These are phyloP conservation scores for Rhineura floridana DNA, from an alignment of 2,113 vertebrate genomes.

Conservation along the genomic window DNA sequence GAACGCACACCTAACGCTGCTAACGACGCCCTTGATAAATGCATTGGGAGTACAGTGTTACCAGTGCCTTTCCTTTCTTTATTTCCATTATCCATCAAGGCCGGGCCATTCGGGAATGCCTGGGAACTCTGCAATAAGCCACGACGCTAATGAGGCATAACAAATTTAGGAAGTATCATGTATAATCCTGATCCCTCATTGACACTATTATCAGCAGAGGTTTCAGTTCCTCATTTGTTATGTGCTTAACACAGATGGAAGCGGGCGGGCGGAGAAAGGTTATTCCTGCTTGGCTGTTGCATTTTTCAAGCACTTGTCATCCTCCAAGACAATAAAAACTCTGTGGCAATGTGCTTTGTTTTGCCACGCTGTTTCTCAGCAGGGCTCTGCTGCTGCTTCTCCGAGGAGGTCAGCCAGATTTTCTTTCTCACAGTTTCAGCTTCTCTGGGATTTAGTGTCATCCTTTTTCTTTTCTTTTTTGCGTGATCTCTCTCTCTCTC, in stretches of 20 bases:
- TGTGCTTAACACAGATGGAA: conserved; percentile 63
- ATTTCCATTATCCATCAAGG: conserved; percentile 77
- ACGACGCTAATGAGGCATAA: conserved; percentile 79
- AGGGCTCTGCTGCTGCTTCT: conserved; percentile 70
- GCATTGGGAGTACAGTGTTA: conserved; percentile 56
- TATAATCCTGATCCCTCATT: conserved; percentile 80
- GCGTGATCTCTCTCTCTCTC: no score
- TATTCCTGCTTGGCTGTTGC: conserved; percentile 53
- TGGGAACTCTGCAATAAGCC: conserved; percentile 72
- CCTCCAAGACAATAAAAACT: conserved; percentile 68
- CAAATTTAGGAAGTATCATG: conserved; percentile 78
- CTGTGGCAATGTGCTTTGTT: conserved; percentile 64
- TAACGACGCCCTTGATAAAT: conserved; percentile 71
- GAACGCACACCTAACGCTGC: conserved; percentile 62
- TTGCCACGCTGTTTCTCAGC: conserved; percentile 74
- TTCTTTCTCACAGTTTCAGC: conserved; percentile 79
- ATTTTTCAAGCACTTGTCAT: conserved; percentile 71
- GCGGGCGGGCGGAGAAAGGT: conserved; percentile 58
- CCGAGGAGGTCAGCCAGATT: conserved; percentile 77
- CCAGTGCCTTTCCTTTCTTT: conserved; percentile 63
- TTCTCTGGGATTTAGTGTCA: conserved; percentile 75
- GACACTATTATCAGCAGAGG: conserved; percentile 77
- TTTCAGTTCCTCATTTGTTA: conserved; percentile 75
- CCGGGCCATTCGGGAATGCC: conserved; percentile 73
- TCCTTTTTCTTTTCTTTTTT: conserved; percentile 68